These are phyloP conservation scores for Cataglyphis altisquamis DNA, from an alignment of 2,888 invertebrate genomes.

Conservation along the genomic window DNA sequence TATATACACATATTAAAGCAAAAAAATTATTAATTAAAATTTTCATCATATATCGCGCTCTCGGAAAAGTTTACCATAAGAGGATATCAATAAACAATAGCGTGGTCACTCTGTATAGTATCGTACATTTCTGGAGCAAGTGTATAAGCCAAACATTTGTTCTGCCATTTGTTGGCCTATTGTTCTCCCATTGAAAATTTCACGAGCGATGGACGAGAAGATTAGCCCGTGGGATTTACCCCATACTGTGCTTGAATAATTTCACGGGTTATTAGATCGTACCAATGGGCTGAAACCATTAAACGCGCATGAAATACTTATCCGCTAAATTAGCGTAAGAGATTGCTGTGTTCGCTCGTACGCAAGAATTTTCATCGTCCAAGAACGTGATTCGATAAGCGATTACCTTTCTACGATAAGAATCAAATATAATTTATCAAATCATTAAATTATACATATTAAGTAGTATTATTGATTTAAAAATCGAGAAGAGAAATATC, in stretches of 20 bases:
- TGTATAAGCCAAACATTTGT: conserved; percentile 40
- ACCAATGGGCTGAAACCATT: conserved; percentile 56
- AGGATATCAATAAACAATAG: not conserved
- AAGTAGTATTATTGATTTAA: not conserved
- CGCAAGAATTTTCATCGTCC: not conserved
- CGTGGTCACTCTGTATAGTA: not conserved
- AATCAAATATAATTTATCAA: not conserved
- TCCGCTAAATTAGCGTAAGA: conserved; percentile 63
- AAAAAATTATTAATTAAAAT: not conserved
- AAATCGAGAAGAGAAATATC: not conserved
- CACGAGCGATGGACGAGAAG: conserved; percentile 61
- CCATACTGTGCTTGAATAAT: conserved; percentile 74
- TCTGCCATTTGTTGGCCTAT: not conserved
- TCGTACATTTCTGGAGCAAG: not conserved
- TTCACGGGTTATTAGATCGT: conserved; percentile 79
- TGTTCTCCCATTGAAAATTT: conserved; percentile 53
- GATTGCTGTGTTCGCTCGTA: conserved; percentile 22
- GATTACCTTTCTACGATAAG: not conserved
- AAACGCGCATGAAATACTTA: conserved; percentile 60
- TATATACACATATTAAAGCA: not conserved
- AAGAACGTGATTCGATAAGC: conserved; percentile 1
- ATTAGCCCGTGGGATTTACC: conserved; percentile 66
- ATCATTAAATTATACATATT: not conserved
- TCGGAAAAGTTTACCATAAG: not conserved
- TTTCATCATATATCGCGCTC: not conserved